Evolutionary conservation across 2,888 invertebrate genomes (phyloP), one percentile per base, ranked within the genome.

Genomic region (Sceliomorpha sp.): DNA sequence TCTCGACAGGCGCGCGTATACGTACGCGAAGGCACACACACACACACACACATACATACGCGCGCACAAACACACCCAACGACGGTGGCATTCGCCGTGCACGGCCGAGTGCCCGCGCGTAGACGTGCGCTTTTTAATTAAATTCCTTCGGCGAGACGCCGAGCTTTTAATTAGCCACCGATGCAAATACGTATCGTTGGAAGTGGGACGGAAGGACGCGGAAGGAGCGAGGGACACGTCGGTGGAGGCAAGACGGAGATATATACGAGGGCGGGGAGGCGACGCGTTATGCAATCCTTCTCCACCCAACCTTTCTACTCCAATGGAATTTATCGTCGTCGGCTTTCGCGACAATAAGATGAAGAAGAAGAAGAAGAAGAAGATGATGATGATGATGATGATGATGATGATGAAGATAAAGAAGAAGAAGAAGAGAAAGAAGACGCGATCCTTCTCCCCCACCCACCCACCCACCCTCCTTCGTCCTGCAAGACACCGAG

Each of bases 281-380:
- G 48, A 45, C 60, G 58, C 55, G 62, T 72, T 72, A 72, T 70
- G 72, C 72, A 72, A 72, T 64, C 56, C 63, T 62, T 55, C 63
- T 51, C 66, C 55, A 40, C 55, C 62, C 58, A 50, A 62, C 47
- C 58, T 62, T 58, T 47, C 40, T 40, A n/a, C 15, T 15, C 24
- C 50, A 8, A 12, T 31, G 15, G 39, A 60, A 55, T 70, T 42
- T 50, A 47, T 47, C 48, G 37, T 53, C 37, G 36, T 53, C 44
- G 39, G 50, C 50, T 44, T 56, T 31, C 34, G 15, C 20, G 40
- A 24, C 14, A 26, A 26, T 24, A 27, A 14, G 13, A 34, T 5
- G 39, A 36, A 36, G 36, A 36, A 2, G 12, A 32, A 32, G 13
- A 32, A 24, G 24, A 24, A 24, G n/a, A n/a, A n/a, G n/a, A n/a